Evolutionary conservation across 2,113 vertebrate genomes (phyloP).

Genomic region (Halcyon senegalensis): DNA sequence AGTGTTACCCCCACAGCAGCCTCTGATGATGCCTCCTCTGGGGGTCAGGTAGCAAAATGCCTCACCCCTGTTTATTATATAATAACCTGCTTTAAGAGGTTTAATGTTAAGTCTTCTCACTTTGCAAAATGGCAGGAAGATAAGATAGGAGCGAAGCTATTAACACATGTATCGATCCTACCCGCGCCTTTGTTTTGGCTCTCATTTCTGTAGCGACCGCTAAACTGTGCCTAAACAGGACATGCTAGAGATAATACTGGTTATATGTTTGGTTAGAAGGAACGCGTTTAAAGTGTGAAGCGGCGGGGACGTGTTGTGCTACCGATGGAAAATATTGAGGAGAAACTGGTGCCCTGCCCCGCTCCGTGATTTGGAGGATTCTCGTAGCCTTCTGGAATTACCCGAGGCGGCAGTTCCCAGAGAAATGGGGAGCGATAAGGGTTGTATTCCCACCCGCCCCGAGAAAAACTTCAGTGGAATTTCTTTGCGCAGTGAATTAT

Average conservation of each 20-base stretch:
- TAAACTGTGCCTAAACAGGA: constrained; percentile 44
- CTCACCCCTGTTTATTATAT: constrained; percentile 43
- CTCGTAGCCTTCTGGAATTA: constrained; percentile 20
- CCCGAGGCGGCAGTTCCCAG: not conserved
- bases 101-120: constrained; percentile 33
- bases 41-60: constrained; percentile 26
- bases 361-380: not conserved
- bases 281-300: not conserved
- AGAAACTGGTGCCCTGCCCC: not conserved
- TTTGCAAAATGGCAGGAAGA: constrained; percentile 48
- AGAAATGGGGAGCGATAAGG: not conserved
- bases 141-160: constrained; percentile 57
- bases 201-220: not conserved
- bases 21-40: not conserved
- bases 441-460: not conserved
- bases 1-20: not conserved
- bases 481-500: not conserved
- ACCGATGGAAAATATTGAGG: not conserved
- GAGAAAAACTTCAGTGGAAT: not conserved
- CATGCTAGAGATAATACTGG: not conserved
- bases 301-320: not conserved
- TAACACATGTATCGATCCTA: constrained; percentile 2
- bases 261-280: not conserved
- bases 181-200: constrained; percentile 10
- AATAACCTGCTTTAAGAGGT: constrained; percentile 22